Evolutionary conservation across 2,113 vertebrate species (phyloP).

Genomic region (Eurypyga helias): DNA sequence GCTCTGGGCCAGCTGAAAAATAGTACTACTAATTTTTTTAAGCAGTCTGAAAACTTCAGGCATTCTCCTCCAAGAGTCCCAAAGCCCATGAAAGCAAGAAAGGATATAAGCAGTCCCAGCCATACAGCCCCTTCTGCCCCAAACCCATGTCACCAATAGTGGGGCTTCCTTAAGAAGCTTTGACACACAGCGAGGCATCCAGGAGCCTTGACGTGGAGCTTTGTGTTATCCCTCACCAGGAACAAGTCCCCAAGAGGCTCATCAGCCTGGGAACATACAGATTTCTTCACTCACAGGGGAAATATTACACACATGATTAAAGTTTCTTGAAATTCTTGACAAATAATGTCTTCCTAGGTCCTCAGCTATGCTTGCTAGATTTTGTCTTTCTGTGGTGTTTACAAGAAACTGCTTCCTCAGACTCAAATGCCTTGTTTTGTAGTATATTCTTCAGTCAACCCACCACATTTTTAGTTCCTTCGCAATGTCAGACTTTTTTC

Average conservation of each 20-base stretch:
- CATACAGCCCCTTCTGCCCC: not conserved
- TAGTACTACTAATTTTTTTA: rapidly evolving
- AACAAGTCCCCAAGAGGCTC: not conserved
- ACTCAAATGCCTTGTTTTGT: not conserved
- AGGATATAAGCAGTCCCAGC: not conserved
- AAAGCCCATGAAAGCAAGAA: not conserved
- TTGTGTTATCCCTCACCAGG: not conserved
- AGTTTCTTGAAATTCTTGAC: not conserved
- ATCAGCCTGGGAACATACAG: not conserved
- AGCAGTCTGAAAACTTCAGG: not conserved
- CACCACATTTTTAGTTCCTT: not conserved
- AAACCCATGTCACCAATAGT: rapidly evolving
- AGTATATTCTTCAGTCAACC: not conserved
- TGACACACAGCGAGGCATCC: not conserved
- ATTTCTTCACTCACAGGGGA: not conserved
- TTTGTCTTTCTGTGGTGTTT: not conserved
- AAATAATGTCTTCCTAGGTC: not conserved
- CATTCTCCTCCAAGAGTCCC: not conserved
- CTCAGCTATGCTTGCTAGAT: not conserved
- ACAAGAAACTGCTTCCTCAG: not conserved
- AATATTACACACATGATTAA: not conserved
- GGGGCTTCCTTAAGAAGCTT: not conserved
- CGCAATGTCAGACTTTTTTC: not conserved
- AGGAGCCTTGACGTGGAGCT: not conserved
- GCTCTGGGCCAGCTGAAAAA: not conserved